Evolutionary conservation across 2,797 vertebrate species (phyloP).

Genomic region (Limnodromus scolopaceus): DNA sequence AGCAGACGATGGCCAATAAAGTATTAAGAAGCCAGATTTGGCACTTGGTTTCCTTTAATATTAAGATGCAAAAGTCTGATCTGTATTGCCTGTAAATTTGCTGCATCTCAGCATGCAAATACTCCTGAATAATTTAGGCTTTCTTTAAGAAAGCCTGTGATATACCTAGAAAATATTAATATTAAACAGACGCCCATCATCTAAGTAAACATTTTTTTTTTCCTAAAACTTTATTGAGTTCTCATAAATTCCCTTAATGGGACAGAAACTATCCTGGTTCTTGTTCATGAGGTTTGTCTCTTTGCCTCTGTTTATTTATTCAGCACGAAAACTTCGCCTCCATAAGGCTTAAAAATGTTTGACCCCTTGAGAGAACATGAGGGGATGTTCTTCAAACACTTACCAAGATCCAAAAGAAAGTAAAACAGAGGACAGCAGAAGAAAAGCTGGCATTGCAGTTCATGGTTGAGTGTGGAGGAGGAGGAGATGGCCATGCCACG

Average conservation of each 20-base stretch:
- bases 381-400: not conserved
- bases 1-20: not conserved
- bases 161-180: conserved; percentile 43
- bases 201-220: not conserved
- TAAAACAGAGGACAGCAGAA: not conserved
- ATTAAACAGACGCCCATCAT: conserved; percentile 41
- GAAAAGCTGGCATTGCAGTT: not conserved
- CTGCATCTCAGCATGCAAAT: conserved; percentile 23
- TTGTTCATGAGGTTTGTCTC: not conserved
- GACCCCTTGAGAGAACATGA: not conserved
- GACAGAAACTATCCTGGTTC: not conserved
- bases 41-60: not conserved
- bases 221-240: not conserved
- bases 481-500: not conserved
- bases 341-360: not conserved
- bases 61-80: not conserved
- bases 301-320: not conserved
- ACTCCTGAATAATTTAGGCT: conserved; percentile 54
- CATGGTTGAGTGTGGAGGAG: not conserved
- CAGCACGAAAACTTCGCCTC: not conserved
- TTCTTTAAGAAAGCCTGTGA: not conserved
- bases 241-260: conserved; percentile 24
- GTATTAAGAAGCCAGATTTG: not conserved
- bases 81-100: conserved; percentile 7
- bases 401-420: not conserved